These are phyloP conservation scores for Cephalotes varians DNA, from an alignment of 2,888 invertebrate species.

Conservation along the genomic window DNA sequence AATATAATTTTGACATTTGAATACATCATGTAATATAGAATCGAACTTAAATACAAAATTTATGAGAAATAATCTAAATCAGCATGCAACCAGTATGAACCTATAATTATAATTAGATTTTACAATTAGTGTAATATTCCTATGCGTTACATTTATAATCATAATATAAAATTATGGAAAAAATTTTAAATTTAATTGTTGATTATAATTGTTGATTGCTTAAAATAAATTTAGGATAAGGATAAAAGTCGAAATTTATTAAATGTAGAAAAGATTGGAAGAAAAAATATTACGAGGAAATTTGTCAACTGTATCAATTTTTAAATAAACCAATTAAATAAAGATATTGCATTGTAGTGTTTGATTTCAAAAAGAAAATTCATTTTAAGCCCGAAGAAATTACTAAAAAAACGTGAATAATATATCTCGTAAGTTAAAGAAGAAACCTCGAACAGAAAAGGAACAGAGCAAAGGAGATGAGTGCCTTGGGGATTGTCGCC, in stretches of 20 bases:
- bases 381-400: not conserved
- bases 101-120: not conserved
- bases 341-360: not conserved
- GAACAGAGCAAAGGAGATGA: not conserved
- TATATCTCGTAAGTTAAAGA: not conserved
- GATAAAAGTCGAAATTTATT: not conserved
- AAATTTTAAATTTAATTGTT: not conserved
- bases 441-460: conserved; percentile 4
- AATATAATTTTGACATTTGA: not conserved
- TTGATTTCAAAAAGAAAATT: not conserved
- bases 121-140: not conserved
- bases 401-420: not conserved
- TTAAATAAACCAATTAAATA: not conserved
- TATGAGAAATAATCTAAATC: not conserved
- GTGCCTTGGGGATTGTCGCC: not conserved
- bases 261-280: not conserved
- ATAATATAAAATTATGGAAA: not conserved
- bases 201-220: not conserved
- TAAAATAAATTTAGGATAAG: not conserved
- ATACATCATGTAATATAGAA: not conserved
- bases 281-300: not conserved
- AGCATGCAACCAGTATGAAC: not conserved
- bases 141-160: not conserved
- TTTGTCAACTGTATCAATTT: not conserved
- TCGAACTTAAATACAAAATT: not conserved